These are phyloP conservation scores for Plutella xylostella DNA, from an alignment of 2,888 invertebrate genomes.

Conservation along the genomic window DNA sequence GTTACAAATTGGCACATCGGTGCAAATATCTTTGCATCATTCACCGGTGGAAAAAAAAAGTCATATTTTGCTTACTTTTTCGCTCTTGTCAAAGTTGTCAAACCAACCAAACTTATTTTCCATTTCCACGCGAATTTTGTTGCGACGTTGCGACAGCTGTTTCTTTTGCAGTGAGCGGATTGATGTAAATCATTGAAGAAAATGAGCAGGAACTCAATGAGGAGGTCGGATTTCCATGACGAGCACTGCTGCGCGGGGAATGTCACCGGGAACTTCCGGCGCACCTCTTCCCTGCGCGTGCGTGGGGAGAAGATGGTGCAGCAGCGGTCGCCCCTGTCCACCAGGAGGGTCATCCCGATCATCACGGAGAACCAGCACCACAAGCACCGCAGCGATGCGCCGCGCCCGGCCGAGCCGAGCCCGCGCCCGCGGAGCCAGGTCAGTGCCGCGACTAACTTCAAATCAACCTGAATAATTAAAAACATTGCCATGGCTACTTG, in stretches of 20 bases:
- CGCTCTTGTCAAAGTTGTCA: too few species aligned
- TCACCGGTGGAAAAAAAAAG: too few species aligned
- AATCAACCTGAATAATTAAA: slow-evolving; percentile 15
- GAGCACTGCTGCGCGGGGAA: slow-evolving; percentile 64
- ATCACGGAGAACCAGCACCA: slow-evolving; percentile 72
- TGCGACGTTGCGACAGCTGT: slow-evolving; percentile 14
- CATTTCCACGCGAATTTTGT: slow-evolving; percentile 7
- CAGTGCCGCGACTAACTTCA: slow-evolving; percentile 32
- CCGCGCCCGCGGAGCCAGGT: slow-evolving; percentile 71
- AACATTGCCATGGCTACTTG: slow-evolving; percentile 30
- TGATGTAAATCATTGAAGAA: slow-evolving; percentile 50
- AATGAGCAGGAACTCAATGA: slow-evolving; percentile 56
- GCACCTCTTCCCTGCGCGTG: slow-evolving; percentile 76
- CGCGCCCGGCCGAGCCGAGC: slow-evolving; percentile 51
- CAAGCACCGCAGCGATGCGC: slow-evolving; percentile 57
- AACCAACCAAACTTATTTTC: too few species aligned
- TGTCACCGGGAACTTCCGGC: slow-evolving; percentile 69
- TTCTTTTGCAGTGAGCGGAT: slow-evolving; percentile 7
- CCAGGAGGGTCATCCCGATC: slow-evolving; percentile 68
- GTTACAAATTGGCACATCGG: too few species aligned
- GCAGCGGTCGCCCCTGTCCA: slow-evolving; percentile 63
- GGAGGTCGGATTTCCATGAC: slow-evolving; percentile 58
- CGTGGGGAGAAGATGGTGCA: slow-evolving; percentile 73
- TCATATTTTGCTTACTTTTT: too few species aligned
- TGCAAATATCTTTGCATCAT: too few species aligned